Base-by-base conservation (phyloP, 2,888 invertebrate genomes). In the Platycheirus rosarum region DNA sequence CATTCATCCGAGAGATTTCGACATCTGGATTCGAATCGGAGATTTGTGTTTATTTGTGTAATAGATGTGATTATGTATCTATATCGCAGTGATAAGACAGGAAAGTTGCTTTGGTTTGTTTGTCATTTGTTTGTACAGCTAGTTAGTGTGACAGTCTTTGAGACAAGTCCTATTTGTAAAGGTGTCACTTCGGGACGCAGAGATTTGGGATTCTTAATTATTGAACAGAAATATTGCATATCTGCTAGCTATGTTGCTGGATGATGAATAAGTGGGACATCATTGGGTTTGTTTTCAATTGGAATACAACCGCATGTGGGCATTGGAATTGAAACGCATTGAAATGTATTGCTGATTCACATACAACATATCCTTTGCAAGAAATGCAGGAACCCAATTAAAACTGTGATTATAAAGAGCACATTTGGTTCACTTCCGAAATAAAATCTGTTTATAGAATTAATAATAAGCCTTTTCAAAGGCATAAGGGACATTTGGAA, bases 31-130 rank as follows among this genome's bases (percentile, higher is more conserved):
- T 60, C 51, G 26, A 20, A 63, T 8, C 46, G 32, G 42, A 62
- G 62, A 68, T 79, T 68, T 74, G 63, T 66, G 49, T 55, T 68
- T 55, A 46, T 68, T 32, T 78, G 66, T 73, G 37, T 68, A 63
- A 69, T 57, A 44, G 79, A 75, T 75, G 79, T 75, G 79, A 74
- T 79, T 79, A 74, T n/a, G n/a, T 73, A 23, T 14, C 35, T 14
- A 14, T 14, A 9, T 13, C n/a, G 7, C n/a, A 13, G 46, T 23
- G 46, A 35, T 16, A 49, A 63, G 42, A 55, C 62, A 8, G 1
- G 35, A 55, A 73, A 62, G 73, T 46, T 68, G 53, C 53, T 62
- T 68, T 62, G 68, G 68, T 63, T 63, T 74, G 7, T n/a, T n/a
- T n/a, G 55, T 8, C 53, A 46, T 68, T 53, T 53, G 62, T 40